A percentile compares a stretch with the other conserved stretches of the same genome.
phyloP scores from a whole-genome alignment of 2,113 vertebrate genomes.

The Regulus satrapa region DNA sequence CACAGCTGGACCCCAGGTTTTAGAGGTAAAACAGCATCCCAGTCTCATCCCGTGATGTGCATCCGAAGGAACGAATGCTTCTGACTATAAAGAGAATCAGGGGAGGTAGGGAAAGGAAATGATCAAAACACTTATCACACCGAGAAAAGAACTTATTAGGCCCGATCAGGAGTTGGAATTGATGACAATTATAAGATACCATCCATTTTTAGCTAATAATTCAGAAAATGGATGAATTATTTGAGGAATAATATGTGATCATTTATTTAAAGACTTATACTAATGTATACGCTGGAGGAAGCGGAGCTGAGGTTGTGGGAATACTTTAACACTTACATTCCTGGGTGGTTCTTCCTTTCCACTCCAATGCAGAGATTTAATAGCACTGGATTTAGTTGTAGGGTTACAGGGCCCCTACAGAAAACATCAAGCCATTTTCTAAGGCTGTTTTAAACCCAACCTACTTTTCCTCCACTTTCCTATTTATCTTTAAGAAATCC shows the following conservation, averaged over 20 bases:
- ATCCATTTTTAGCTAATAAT: conserved; percentile 45
- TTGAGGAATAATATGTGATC: conserved; percentile 44
- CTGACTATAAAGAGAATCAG: background rate
- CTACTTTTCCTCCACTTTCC: background rate
- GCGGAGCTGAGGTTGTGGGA: background rate
- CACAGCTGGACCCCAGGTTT: background rate
- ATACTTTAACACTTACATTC: background rate
- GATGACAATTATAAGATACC: conserved; percentile 28
- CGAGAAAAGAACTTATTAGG: background rate
- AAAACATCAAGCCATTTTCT: background rate
- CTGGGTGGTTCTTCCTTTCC: background rate
- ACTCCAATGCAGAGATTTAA: background rate
- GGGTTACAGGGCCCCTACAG: background rate
- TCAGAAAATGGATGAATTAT: conserved; percentile 39
- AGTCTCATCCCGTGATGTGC: background rate
- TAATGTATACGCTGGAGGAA: background rate
- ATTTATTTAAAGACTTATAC: conserved; percentile 42
- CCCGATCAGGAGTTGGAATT: background rate
- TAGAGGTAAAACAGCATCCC: background rate
- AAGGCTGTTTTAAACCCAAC: background rate
- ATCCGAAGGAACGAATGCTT: background rate
- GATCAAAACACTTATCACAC: conserved; percentile 19
- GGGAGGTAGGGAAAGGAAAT: conserved; percentile 11
- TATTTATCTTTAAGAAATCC: background rate
- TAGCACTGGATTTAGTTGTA: background rate